Base-by-base conservation (phyloP, 2,113 vertebrate species). In the Oncorhynchus mykiss region DNA sequence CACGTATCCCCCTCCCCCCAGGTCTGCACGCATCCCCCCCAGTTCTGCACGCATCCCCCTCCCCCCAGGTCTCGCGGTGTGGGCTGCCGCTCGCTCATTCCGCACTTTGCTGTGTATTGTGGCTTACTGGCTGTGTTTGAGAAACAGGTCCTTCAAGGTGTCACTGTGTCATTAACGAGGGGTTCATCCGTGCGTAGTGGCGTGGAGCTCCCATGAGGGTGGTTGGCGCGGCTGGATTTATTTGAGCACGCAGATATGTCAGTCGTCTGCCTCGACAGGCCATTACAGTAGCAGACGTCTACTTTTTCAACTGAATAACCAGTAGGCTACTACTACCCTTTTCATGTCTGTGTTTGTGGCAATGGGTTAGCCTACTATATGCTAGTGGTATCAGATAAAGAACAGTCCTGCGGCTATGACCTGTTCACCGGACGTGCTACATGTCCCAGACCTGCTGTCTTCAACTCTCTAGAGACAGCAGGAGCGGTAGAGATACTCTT, bases 101-200 rank as follows among this genome's bases (percentile, higher is more conserved):
- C 70, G n/a, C 62, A 20, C 27, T 70, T 71, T 49, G 20, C 79
- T 54, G 51, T 71, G 27, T 75, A 80, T 67, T 84, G 80, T 75
- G 25, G 51, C 4, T 5, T 7, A 54, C 12, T 39, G 31, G 20
- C 24, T 69, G 31, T 11, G 39, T 69, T 20, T 69, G 29, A 45
- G 34, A 69, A 70, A 22, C 13, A 8, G 90, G 85, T 86, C 88
- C 89, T 90, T 77, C 82, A 90, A 89, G 89, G 91, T 91, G 89
- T 89, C 90, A 89, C 87, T 87, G 91, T 88, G 89, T 88, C 90
- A 89, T 87, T 88, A 87, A 91, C 85, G 89, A 80, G 39, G 77
- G 83, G 72, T 84, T 91, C 92, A 80, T 88, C 89, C 86, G 82
- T 66, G 0, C 81, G 84, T 84, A 88, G 90, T 92, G 90, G 87